Evolutionary conservation across 2,888 invertebrate genomes (phyloP).

Genomic region (Mythimna loreyi): DNA sequence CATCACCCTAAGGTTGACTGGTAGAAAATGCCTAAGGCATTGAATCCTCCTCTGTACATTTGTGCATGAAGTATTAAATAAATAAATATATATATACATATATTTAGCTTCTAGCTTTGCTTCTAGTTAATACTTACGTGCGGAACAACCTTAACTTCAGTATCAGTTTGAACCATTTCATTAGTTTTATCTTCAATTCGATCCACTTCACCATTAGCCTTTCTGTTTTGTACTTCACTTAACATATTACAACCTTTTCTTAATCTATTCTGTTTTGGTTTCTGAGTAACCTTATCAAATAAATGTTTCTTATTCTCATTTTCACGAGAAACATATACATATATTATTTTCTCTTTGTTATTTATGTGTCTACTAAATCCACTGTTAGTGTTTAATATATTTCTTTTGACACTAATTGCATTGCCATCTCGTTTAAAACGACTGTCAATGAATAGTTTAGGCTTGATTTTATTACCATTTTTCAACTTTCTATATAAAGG

Average conservation of each 20-base stretch:
- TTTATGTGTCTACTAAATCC: conserved; percentile 57
- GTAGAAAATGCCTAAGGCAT: too few relatives aligned
- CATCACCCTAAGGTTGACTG: too few relatives aligned
- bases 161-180: conserved; percentile 64
- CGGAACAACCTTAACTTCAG: conserved; percentile 57
- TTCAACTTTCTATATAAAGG: conserved; percentile 82
- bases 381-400: conserved; percentile 62
- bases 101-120: too few relatives aligned
- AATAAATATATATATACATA: too few relatives aligned
- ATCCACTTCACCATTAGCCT: conserved; percentile 35
- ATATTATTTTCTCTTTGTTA: conserved; percentile 62
- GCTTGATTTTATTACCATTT: conserved; percentile 66
- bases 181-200: conserved; percentile 52
- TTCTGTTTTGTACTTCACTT: conserved; percentile 38
- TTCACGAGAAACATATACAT: conserved; percentile 71
- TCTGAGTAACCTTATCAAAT: conserved; percentile 16
- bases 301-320: conserved; percentile 38
- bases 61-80: too few relatives aligned
- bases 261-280: conserved; percentile 29
- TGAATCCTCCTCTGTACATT: too few relatives aligned
- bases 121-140: conserved; percentile 65
- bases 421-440: conserved; percentile 79
- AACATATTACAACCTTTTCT: conserved; percentile 53
- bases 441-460: conserved; percentile 70
- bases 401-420: conserved; percentile 73